A percentile compares a stretch with the other conserved stretches of the same genome.
phyloP scores from a whole-genome alignment of 2,113 vertebrate genomes.

The Phyllostomus discolor region DNA sequence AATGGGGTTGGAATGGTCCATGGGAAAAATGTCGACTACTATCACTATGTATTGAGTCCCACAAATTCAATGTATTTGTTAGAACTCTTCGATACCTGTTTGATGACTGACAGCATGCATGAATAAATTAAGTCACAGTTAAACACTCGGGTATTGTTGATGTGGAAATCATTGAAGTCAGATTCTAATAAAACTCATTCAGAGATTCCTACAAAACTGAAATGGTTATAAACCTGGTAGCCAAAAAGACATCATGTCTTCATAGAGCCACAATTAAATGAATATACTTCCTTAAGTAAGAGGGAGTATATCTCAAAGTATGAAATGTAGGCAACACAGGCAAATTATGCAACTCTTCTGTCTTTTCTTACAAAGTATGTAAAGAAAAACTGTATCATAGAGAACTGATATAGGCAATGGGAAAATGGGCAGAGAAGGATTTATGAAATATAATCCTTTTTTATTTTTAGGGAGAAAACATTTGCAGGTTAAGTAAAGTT shows the following conservation, averaged over 20 bases:
- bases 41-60: not conserved
- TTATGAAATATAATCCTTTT: not conserved
- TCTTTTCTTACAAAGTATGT: not conserved
- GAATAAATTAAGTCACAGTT: not conserved
- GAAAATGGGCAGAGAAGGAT: not conserved
- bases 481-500: not conserved
- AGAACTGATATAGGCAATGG: not conserved
- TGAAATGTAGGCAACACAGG: not conserved
- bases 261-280: not conserved
- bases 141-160: not conserved
- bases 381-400: not conserved
- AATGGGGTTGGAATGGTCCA: not conserved
- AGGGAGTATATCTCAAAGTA: not conserved
- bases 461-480: not conserved
- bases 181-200: not conserved
- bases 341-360: not conserved
- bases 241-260: not conserved
- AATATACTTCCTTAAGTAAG: not conserved
- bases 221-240: not conserved
- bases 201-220: not conserved
- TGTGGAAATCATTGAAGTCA: not conserved
- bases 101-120: not conserved
- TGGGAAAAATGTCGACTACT: not conserved
- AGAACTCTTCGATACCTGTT: not conserved
- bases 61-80: not conserved